Percentiles rank a stretch among this genome's conserved stretches.
These are phyloP conservation scores for Ctenopoma multispine DNA, from an alignment of 2,797 vertebrate species.

Conservation along the genomic window DNA sequence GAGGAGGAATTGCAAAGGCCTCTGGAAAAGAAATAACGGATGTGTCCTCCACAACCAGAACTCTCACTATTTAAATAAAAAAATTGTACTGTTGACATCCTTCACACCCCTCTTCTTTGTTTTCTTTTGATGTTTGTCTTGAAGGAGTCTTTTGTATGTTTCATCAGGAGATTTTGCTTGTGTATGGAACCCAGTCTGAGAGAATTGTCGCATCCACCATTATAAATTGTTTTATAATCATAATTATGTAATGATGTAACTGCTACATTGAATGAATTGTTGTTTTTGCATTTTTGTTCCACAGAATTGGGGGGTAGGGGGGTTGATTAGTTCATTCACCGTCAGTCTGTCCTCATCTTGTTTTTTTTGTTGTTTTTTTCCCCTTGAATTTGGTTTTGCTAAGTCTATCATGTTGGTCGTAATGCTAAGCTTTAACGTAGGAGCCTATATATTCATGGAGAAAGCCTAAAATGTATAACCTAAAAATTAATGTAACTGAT, in stretches of 20 bases:
- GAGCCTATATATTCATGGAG: constrained; percentile 89
- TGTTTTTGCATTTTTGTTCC: constrained; percentile 67
- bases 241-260: constrained; percentile 71
- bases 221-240: constrained; percentile 81
- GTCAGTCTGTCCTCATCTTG: constrained; percentile 77
- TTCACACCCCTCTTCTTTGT: constrained; percentile 62
- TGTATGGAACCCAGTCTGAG: constrained; percentile 84
- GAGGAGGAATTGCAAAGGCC: constrained; percentile 78
- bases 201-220: constrained; percentile 74
- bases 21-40: constrained; percentile 76
- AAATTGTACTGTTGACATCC: constrained; percentile 79
- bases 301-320: constrained; percentile 53
- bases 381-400: constrained; percentile 72
- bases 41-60: constrained; percentile 76
- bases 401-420: constrained; percentile 79
- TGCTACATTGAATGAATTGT: constrained; percentile 74
- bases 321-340: constrained; percentile 77
- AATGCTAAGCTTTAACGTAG: constrained; percentile 91
- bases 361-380: constrained; percentile 46
- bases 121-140: constrained; percentile 68
- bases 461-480: constrained; percentile 90
- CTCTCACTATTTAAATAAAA: constrained; percentile 72
- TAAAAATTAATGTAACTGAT: constrained; percentile 86
- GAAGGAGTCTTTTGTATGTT: constrained; percentile 73
- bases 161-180: constrained; percentile 80